Evolutionary conservation across 2,113 vertebrate genomes (phyloP), one percentile per base, ranked within the genome.

Genomic region (Nesogale talazaci): DNA sequence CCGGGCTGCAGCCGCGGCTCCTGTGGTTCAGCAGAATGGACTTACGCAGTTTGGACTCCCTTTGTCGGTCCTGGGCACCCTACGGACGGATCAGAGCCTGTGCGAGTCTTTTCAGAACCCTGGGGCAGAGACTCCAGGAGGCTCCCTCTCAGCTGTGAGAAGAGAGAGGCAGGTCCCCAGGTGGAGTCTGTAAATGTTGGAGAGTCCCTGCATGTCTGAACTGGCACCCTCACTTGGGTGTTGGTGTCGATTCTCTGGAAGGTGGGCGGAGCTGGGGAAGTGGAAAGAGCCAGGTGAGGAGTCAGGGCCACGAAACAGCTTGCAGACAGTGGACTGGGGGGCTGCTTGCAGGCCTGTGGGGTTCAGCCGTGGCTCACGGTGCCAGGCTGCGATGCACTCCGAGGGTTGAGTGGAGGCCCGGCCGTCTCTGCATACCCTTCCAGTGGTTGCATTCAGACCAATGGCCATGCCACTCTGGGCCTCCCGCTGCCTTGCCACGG

Each of bases 171-270:
- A 2, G 19, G 14, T 72, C 31, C 3, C 46, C 38, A 46, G 36
- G 2, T 63, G 72, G 57, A 59, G 40, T 3, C 2, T 8, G 1
- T 20, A 12, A 76, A 34, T 56, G 1, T 1, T 7, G 42, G 7
- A 56, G 46, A 23, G 12, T 12, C 59, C 52, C 69, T 29, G 29
- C 2, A 4, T 67, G 3, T 61, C 76, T 23, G 10, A 20, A 5
- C 23, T 25, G 63, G 12, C 2, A 0, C n/a, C 1, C 0, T 42
- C 27, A 1, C 42, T 40, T 23, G 31, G 14, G 0, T 63, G 0
- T 65, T 27, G 17, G 17, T n/a, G 11, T 19, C 29, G n/a, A 29
- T 59, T 25, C 17, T 77, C 89, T 57, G 38, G 36, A 83, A 16
- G 52, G 7, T 22, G n/a, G 42, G 19, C 14, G 0, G 46, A 1